Percentiles rank a stretch among this genome's conserved stretches.
Conservation (phyloP, 2,113 vertebrate species). For the Piprites chloris region DNA sequence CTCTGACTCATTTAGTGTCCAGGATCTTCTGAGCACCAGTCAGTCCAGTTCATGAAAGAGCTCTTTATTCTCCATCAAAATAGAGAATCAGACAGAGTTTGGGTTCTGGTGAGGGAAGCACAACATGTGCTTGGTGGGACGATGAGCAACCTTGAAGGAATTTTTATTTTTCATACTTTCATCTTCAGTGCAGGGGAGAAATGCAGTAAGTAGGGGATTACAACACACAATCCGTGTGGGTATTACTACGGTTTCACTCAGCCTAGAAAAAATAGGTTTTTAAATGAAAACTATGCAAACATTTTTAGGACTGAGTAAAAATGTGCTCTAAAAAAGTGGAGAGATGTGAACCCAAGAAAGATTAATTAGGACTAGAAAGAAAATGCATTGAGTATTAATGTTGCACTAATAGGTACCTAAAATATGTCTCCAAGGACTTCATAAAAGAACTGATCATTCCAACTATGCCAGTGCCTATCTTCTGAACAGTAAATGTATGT, state of each 20-base stretch:
- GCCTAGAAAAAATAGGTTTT: neutral
- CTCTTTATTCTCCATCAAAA: slow-evolving; percentile 1
- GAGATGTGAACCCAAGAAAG: neutral
- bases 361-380: neutral
- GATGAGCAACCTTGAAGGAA: neutral
- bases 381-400: neutral
- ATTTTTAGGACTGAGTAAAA: neutral
- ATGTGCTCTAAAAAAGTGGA: neutral
- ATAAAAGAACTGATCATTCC: neutral
- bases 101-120: neutral
- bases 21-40: neutral
- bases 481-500: neutral
- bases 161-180: neutral
- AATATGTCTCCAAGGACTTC: neutral
- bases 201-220: neutral
- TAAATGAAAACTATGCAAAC: neutral
- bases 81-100: neutral
- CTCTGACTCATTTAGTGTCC: neutral
- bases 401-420: neutral
- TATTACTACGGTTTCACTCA: neutral
- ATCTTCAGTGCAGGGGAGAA: neutral
- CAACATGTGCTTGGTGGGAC: neutral
- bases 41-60: neutral
- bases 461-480: neutral
- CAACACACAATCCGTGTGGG: accelerated